phyloP scores from a whole-genome alignment of 2,888 invertebrate species.

The Lepetodrilus schrolli region DNA sequence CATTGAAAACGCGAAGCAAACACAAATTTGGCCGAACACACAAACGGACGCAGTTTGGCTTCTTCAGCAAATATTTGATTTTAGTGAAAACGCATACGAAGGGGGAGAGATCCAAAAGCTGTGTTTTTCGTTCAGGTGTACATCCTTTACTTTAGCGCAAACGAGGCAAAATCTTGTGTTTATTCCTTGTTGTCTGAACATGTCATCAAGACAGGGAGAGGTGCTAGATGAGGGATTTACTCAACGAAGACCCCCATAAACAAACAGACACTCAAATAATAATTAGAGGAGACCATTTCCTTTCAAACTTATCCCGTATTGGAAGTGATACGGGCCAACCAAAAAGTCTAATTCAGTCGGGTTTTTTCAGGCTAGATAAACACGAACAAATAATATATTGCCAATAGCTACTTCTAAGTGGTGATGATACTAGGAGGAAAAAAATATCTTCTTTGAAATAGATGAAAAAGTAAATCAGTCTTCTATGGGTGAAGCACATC shows the following conservation, averaged over 20 bases:
- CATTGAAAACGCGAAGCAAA: conserved; percentile 12
- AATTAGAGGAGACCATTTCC: not conserved
- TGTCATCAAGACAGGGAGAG: not conserved
- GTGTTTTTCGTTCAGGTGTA: conserved; percentile 15
- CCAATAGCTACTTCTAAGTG: not conserved
- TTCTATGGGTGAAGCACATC: too few species aligned
- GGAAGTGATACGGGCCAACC: not conserved
- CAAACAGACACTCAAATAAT: not conserved
- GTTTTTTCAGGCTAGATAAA: not conserved
- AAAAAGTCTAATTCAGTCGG: not conserved
- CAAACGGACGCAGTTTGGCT: not conserved
- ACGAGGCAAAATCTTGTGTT: conserved; percentile 2
- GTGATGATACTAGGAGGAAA: not conserved
- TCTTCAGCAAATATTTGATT: conserved; percentile 13
- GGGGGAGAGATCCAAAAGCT: not conserved
- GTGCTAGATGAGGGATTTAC: too few species aligned
- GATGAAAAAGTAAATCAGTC: too few species aligned
- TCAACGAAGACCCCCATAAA: not conserved
- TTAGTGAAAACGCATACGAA: conserved; percentile 9
- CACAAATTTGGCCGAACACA: conserved; percentile 17
- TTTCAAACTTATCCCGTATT: not conserved
- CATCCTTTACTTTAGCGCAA: not conserved
- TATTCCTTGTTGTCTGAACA: conserved; percentile 10
- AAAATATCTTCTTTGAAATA: too few species aligned
- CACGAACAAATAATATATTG: not conserved